phyloP scores from a whole-genome alignment of 2,888 invertebrate species.

The Tipula helvola region DNA sequence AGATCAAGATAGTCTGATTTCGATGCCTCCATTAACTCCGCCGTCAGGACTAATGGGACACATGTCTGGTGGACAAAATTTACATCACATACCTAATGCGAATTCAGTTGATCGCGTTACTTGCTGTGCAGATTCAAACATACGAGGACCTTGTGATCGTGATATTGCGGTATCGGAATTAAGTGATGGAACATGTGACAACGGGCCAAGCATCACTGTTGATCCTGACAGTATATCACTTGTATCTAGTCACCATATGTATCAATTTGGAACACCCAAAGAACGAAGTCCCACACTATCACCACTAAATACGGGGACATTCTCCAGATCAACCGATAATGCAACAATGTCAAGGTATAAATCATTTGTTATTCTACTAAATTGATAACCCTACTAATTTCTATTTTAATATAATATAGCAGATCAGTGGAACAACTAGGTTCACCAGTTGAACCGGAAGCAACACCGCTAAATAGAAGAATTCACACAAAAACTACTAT shows the following conservation, averaged over 20 bases:
- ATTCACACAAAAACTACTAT: slow-evolving; percentile 30
- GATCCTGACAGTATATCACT: slow-evolving; percentile 37
- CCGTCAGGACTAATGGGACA: slow-evolving; percentile 40
- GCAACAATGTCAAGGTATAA: slow-evolving; percentile 25
- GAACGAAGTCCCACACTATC: slow-evolving; percentile 76
- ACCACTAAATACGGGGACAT: slow-evolving; percentile 62
- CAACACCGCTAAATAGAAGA: slow-evolving; percentile 40
- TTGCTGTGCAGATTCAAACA: slow-evolving; percentile 77
- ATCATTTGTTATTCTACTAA: background rate
- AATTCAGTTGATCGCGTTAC: slow-evolving; percentile 55
- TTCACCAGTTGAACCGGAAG: slow-evolving; percentile 61
- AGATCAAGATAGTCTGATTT: slow-evolving; percentile 71
- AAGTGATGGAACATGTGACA: slow-evolving; percentile 50
- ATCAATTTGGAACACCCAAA: slow-evolving; percentile 55
- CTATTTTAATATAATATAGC: background rate
- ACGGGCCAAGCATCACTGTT: slow-evolving; percentile 36
- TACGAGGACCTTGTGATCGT: slow-evolving; percentile 56
- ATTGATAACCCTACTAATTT: background rate
- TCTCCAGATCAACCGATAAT: slow-evolving; percentile 43
- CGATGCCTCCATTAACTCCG: slow-evolving; percentile 54
- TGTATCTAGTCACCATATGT: slow-evolving; percentile 37
- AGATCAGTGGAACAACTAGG: slow-evolving; percentile 62
- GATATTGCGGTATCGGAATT: slow-evolving; percentile 66
- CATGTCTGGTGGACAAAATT: slow-evolving; percentile 21
- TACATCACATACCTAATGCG: slow-evolving; percentile 26